These are phyloP conservation scores for Epizoanthus ramosus DNA, from an alignment of 92 coral and sea anemone genomes.

Conservation along the genomic window DNA sequence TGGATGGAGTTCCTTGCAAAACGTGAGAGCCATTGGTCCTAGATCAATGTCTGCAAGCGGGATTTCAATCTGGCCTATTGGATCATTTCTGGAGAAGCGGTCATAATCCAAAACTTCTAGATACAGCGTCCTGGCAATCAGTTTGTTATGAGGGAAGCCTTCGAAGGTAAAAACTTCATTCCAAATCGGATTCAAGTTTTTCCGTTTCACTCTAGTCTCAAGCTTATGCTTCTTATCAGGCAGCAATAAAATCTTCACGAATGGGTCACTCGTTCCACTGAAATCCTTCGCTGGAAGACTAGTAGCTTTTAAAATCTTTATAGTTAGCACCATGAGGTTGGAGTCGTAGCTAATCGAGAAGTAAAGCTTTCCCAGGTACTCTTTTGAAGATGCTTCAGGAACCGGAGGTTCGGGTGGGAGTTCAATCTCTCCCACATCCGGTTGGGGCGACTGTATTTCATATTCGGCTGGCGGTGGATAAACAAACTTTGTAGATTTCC, in stretches of 20 bases:
- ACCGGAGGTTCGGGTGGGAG: slow-evolving; percentile 89
- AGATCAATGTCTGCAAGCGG: slow-evolving; percentile 88
- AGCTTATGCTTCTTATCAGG: slow-evolving; percentile 95
- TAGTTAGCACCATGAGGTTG: slow-evolving; percentile 68
- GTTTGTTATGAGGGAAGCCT: slow-evolving; percentile 91
- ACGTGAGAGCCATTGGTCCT: slow-evolving; percentile 86
- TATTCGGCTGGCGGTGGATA: slow-evolving; percentile 81
- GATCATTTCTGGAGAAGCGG: slow-evolving; percentile 96
- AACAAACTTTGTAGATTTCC: slow-evolving; percentile 77
- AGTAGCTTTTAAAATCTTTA: slow-evolving; percentile 88
- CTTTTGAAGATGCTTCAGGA: slow-evolving; percentile 64
- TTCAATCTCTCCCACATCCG: slow-evolving; percentile 61
- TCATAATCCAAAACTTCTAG: slow-evolving; percentile 97
- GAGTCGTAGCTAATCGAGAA: slow-evolving; percentile 90
- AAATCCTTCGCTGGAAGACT: slow-evolving; percentile 96
- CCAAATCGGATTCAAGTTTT: slow-evolving; percentile 95
- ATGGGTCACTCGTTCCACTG: slow-evolving; percentile 98
- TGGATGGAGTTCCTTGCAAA: slow-evolving; percentile 84
- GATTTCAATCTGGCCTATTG: slow-evolving; percentile 90
- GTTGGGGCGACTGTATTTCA: slow-evolving; percentile 85
- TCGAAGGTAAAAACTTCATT: slow-evolving; percentile 94
- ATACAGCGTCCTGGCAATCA: slow-evolving; percentile 81
- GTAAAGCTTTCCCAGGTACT: slow-evolving; percentile 82
- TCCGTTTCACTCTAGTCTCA: slow-evolving; percentile 91
- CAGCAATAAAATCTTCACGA: slow-evolving; percentile 87